These are phyloP conservation scores for Diorhabda elongata DNA, from an alignment of 1,140 invertebrate species.

Conservation along the genomic window DNA sequence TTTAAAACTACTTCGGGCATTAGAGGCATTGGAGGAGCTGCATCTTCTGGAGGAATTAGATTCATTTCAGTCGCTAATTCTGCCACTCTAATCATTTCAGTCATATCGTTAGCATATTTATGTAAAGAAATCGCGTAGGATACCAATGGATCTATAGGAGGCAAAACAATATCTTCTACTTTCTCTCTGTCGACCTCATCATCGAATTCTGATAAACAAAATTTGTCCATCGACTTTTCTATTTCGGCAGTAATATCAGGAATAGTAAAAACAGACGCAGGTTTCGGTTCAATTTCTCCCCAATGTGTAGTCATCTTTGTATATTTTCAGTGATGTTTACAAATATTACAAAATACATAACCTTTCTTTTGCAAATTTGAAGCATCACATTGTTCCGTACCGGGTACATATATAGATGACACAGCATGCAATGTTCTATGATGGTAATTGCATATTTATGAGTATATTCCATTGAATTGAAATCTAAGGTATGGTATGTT, in stretches of 20 bases:
- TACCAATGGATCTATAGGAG: slow-evolving; percentile 40
- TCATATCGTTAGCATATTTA: slow-evolving; percentile 41
- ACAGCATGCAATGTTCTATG: too few species aligned
- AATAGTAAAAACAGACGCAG: slow-evolving; percentile 5
- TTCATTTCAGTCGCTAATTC: slow-evolving; percentile 35
- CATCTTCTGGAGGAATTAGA: slow-evolving; percentile 35
- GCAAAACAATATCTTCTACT: slow-evolving; percentile 33
- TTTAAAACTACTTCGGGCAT: slow-evolving; percentile 32
- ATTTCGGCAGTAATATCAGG: slow-evolving; percentile 41
- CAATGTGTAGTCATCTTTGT: slow-evolving; percentile 20
- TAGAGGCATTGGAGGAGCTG: slow-evolving; percentile 35
- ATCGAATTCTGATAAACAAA: slow-evolving; percentile 37
- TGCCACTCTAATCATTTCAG: slow-evolving; percentile 33
- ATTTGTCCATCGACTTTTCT: slow-evolving; percentile 40
- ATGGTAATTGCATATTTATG: too few species aligned
- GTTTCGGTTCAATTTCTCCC: slow-evolving; percentile 27
- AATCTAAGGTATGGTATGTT: too few species aligned
- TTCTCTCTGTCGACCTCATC: slow-evolving; percentile 25
- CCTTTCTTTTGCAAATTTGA: too few species aligned
- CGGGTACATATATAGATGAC: too few species aligned
- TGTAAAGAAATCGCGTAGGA: slow-evolving; percentile 41
- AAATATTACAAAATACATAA: too few species aligned
- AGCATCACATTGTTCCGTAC: too few species aligned
- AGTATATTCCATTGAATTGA: too few species aligned
- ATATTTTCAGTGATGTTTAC: too few species aligned